Evolutionary conservation across 2,113 vertebrate species (phyloP), one percentile per base, ranked within the genome.

Genomic region (Alethe castanea): DNA sequence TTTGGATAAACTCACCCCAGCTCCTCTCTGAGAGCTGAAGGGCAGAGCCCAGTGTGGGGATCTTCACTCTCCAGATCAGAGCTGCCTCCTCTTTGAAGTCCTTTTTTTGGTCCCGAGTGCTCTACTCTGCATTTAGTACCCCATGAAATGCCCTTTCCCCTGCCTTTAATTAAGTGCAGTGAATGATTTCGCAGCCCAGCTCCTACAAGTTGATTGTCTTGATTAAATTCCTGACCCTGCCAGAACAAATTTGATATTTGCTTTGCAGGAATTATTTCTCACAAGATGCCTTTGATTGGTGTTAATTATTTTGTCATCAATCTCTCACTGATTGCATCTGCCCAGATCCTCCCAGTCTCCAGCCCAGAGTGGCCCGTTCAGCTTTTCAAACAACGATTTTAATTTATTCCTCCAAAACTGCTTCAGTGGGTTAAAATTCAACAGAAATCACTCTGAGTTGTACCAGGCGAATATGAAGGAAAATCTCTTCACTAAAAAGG

Each of bases 61-160:
- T 25, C 44, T 31, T n/a, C 33, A 3, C 10, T 65, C 20, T 11
- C 40, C 36, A 8, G 53, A 53, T 31, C 19, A 47, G 35, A 44
- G 28, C 17, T 57, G 56, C 9, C 42, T 62, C 52, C 19, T 65
- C 8, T 73, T 31, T 56, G 60, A 78, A 26, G 65, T 42, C 9
- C 10, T 8, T 11, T 42, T 17, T 57, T 47, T 2, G 0, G 24
- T 81, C 24, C 47, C 54, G 7, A 80, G 38, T 0, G 0, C 33
- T 20, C 72, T n/a, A 14, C 22, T 10, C 31, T 61, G 5, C 0
- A 22, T 70, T 87, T 57, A 47, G 66, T 28, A 28, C 40, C 81
- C 47, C 33, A 6, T 2, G 16, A 47, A 26, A 26, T 9, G 11
- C 11, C 50, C 53, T 60, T 69, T 64, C 25, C 26, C 20, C 9